A percentile compares a stretch with the other conserved stretches of the same genome.
Conservation (phyloP, 2,797 vertebrate species). For the Myotis planiceps region DNA sequence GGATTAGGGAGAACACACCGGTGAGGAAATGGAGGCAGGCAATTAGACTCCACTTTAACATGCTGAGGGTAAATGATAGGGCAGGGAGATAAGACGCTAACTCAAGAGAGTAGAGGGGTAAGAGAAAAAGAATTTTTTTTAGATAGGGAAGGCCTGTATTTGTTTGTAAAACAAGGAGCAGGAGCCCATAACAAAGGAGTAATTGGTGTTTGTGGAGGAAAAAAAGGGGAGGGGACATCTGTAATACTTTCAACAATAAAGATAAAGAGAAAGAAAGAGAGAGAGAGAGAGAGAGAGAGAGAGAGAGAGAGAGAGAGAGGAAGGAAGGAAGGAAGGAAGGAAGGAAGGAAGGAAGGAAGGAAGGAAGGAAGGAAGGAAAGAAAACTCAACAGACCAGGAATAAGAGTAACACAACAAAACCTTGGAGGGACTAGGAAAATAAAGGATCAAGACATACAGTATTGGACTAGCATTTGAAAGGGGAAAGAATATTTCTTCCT, state of each 20-base stretch:
- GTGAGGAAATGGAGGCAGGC: neutral
- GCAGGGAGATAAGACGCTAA: neutral
- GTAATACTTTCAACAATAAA: no score
- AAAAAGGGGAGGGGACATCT: no score
- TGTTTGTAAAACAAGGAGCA: neutral
- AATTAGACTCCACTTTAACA: neutral
- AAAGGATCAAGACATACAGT: neutral
- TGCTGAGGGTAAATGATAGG: neutral
- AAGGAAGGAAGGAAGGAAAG: neutral
- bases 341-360: no score
- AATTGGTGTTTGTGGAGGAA: neutral
- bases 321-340: no score
- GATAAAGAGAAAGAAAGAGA: no score
- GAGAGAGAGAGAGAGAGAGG: no score
- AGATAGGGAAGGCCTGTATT: neutral
- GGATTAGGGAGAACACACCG: neutral
- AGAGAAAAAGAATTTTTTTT: neutral
- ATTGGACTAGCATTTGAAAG: neutral
- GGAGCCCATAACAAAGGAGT: neutral
- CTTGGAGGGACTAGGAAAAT: neutral
- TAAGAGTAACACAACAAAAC: neutral
- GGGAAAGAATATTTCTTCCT: neutral
- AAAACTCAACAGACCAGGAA: constrained; percentile 1
- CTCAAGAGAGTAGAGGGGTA: neutral
- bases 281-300: no score